These are phyloP conservation scores for Cepaea hortensis DNA, from an alignment of 2,888 invertebrate species.

Conservation along the genomic window DNA sequence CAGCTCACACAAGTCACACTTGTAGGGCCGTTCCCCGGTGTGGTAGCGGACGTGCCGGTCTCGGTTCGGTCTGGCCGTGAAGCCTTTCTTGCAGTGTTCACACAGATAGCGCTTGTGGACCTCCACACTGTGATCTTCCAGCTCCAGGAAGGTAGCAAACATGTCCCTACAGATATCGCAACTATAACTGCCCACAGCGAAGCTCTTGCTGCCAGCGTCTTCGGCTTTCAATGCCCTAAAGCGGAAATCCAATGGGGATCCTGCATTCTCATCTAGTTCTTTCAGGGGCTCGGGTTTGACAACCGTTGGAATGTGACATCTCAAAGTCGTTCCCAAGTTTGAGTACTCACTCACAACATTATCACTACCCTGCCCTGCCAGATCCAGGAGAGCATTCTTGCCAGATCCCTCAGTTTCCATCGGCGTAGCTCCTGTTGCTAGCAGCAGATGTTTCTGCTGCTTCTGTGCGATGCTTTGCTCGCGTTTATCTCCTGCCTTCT, in stretches of 20 bases:
- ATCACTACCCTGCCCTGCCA: neutral
- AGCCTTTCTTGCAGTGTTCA: conserved; percentile 72
- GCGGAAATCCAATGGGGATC: neutral
- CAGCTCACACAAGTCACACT: conserved; percentile 64
- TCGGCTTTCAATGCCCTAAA: neutral
- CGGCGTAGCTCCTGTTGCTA: neutral
- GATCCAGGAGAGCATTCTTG: neutral
- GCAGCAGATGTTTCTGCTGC: neutral
- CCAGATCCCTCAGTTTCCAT: neutral
- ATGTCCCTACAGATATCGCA: conserved; percentile 58
- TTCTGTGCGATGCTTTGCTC: neutral
- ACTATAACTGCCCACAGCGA: neutral
- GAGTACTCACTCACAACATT: conserved; percentile 9
- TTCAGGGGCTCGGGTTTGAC: conserved; percentile 25
- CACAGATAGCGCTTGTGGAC: conserved; percentile 72
- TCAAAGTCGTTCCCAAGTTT: conserved; percentile 26
- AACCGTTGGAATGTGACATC: conserved; percentile 29
- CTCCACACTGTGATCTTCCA: conserved; percentile 68
- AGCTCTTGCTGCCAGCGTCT: neutral
- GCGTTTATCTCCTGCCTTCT: neutral
- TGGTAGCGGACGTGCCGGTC: conserved; percentile 74
- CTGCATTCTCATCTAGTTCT: neutral
- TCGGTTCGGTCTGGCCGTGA: conserved; percentile 74
- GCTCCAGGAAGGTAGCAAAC: conserved; percentile 63
- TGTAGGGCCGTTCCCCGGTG: conserved; percentile 73